phyloP scores from a whole-genome alignment of 1,140 invertebrate genomes.

The Heliconius nattereri region DNA sequence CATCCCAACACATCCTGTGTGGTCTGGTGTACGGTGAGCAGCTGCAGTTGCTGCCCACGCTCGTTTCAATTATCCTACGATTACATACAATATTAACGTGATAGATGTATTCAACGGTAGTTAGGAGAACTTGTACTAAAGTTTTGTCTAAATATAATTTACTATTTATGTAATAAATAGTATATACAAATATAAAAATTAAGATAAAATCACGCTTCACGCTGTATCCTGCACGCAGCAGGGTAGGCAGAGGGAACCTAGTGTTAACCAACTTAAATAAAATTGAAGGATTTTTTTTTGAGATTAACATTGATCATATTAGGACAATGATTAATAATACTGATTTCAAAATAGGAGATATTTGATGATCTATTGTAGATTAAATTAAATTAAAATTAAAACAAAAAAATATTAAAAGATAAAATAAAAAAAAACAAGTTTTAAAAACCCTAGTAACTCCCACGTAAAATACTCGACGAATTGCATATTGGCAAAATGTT shows the following conservation, averaged over 20 bases:
- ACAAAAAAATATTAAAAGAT: not conserved
- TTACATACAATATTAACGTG: slow-evolving; percentile 37
- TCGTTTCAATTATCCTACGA: slow-evolving; percentile 34
- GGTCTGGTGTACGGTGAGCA: slow-evolving; percentile 23
- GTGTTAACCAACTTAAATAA: too few species aligned
- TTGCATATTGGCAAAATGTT: slow-evolving; percentile 7
- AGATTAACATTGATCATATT: too few species aligned
- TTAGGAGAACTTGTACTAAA: not conserved
- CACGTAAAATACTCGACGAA: not conserved
- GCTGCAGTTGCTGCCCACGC: slow-evolving; percentile 29
- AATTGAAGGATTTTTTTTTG: too few species aligned
- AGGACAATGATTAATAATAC: too few species aligned
- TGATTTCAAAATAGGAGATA: too few species aligned
- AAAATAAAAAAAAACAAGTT: not conserved
- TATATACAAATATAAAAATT: too few species aligned
- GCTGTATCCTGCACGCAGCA: too few species aligned
- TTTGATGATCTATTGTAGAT: too few species aligned
- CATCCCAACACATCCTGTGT: not conserved
- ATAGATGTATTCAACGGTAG: slow-evolving; percentile 28
- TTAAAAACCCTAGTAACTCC: not conserved
- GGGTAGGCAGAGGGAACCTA: too few species aligned
- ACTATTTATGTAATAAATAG: too few species aligned
- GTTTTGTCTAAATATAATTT: not conserved
- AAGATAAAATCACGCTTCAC: too few species aligned
- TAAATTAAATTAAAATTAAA: not conserved